Percentiles rank a stretch among this genome's conserved stretches.
These are phyloP conservation scores for Melipona quadrifasciata DNA, from an alignment of 1,140 invertebrate species.

Conservation along the genomic window DNA sequence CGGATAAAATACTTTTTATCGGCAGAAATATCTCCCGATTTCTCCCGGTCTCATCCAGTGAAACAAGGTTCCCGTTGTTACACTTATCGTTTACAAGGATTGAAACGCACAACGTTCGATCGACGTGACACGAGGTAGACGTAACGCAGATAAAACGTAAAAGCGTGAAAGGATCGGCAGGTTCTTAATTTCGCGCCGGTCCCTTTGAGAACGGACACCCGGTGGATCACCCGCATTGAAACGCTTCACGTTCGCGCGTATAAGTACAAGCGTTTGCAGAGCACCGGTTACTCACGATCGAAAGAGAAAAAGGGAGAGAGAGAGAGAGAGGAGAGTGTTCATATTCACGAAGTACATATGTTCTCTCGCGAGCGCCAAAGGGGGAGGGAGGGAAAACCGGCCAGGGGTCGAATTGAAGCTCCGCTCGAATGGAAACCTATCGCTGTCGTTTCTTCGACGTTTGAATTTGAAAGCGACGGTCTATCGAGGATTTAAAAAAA, in stretches of 20 bases:
- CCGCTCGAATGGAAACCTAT: slow-evolving; percentile 22
- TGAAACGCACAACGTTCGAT: not conserved
- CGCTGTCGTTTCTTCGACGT: slow-evolving; percentile 30
- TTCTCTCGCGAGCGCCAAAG: not conserved
- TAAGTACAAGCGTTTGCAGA: not conserved
- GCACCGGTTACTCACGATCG: slow-evolving; percentile 21
- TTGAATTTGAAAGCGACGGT: slow-evolving; percentile 8
- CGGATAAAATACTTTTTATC: slow-evolving; percentile 9
- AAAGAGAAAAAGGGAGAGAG: not conserved
- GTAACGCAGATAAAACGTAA: too few species aligned
- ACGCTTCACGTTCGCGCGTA: slow-evolving; percentile 30
- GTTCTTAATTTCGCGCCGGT: slow-evolving; percentile 10
- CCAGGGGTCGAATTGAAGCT: slow-evolving; percentile 13
- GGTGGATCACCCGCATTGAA: slow-evolving; percentile 26
- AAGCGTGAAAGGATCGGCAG: too few species aligned
- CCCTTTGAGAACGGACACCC: slow-evolving; percentile 21
- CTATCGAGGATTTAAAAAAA: slow-evolving; percentile 20
- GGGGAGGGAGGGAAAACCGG: not conserved
- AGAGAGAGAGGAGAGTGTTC: not conserved
- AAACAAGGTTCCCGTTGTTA: too few species aligned
- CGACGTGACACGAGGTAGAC: too few species aligned
- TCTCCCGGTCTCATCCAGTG: slow-evolving; percentile 2
- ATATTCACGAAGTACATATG: slow-evolving; percentile 46
- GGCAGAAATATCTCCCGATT: slow-evolving; percentile 22
- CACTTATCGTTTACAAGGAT: too few species aligned